phyloP scores from a whole-genome alignment of 2,888 invertebrate genomes.

The Pelosia muscerda region DNA sequence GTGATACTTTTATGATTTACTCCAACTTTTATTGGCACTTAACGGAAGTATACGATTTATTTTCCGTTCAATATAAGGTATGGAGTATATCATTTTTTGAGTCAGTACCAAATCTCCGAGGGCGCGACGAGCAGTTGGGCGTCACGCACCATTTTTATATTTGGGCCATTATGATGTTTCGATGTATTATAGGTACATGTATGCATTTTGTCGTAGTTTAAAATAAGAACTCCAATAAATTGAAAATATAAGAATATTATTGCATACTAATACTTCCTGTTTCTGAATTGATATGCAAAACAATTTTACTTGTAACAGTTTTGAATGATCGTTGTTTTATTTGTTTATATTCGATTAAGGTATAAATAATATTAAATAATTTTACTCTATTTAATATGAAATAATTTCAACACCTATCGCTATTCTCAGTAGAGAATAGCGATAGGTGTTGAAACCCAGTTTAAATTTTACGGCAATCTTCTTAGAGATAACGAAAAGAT shows the following conservation, averaged over 20 bases:
- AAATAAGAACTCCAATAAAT: constrained; percentile 45
- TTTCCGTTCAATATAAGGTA: constrained; percentile 85
- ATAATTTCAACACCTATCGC: neutral
- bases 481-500: neutral
- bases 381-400: neutral
- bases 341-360: neutral
- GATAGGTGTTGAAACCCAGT: neutral
- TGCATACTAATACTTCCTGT: neutral
- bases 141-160: constrained; percentile 73
- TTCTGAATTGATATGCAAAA: neutral
- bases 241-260: constrained; percentile 11
- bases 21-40: constrained; percentile 87
- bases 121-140: constrained; percentile 69
- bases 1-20: constrained; percentile 87
- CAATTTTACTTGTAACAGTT: neutral
- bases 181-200: constrained; percentile 45
- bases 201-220: constrained; percentile 48
- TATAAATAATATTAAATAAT: constrained; percentile 15
- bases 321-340: neutral
- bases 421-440: too few relatives aligned
- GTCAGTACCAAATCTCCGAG: constrained; percentile 72
- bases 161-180: constrained; percentile 57
- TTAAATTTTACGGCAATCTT: constrained; percentile 7
- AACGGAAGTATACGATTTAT: constrained; percentile 86
- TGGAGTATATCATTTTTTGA: constrained; percentile 84